phyloP scores from a whole-genome alignment of 2,797 vertebrate genomes.

The Enteromius radiatus region DNA sequence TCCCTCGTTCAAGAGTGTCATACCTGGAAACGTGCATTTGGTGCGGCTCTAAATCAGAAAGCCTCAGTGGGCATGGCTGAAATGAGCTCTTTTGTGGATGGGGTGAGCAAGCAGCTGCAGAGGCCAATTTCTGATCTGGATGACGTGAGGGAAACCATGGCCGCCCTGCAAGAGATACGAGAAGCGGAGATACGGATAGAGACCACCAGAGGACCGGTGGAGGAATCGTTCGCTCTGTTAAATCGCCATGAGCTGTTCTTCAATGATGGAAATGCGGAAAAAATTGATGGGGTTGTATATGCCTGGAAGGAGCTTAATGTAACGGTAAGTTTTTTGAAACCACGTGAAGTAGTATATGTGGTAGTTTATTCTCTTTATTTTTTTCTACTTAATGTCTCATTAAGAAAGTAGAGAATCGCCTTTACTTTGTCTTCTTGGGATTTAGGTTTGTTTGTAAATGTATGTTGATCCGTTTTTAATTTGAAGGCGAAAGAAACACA shows the following conservation, averaged over 20 bases:
- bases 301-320: slow-evolving; percentile 81
- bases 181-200: slow-evolving; percentile 81
- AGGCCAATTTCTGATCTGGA: slow-evolving; percentile 81
- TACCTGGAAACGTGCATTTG: slow-evolving; percentile 80
- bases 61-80: slow-evolving; percentile 76
- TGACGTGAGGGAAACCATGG: slow-evolving; percentile 81
- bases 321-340: slow-evolving; percentile 70
- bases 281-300: slow-evolving; percentile 82
- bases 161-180: slow-evolving; percentile 78
- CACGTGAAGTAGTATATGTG: background rate
- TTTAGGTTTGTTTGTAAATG: background rate
- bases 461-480: background rate
- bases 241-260: slow-evolving; percentile 79
- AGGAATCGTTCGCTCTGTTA: slow-evolving; percentile 83
- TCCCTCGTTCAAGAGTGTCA: slow-evolving; percentile 80
- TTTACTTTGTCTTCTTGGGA: background rate
- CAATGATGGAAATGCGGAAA: slow-evolving; percentile 81
- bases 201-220: slow-evolving; percentile 78
- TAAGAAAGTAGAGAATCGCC: background rate
- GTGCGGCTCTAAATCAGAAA: slow-evolving; percentile 75
- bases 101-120: slow-evolving; percentile 77
- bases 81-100: slow-evolving; percentile 79
- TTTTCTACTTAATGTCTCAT: background rate
- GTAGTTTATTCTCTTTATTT: background rate
- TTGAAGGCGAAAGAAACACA: slow-evolving; percentile 79